Percentiles rank a stretch among this genome's conserved stretches.
Conservation (phyloP, 2,888 invertebrate genomes). For the Heteromurus nitidus region DNA sequence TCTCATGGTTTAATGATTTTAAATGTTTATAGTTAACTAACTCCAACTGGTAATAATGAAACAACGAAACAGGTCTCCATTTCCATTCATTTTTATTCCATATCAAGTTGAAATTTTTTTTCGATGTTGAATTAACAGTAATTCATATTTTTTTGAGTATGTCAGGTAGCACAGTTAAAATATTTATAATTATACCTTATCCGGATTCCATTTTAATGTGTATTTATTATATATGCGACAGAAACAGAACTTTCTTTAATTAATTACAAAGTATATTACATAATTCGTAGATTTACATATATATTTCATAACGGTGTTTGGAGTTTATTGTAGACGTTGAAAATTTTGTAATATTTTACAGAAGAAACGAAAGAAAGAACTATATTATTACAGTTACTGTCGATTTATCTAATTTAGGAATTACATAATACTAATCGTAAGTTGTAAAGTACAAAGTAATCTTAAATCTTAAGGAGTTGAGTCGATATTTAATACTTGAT, state of each 20-base stretch:
- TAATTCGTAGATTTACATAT: neutral
- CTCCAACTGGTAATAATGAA: neutral
- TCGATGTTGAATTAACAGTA: slow-evolving; percentile 12
- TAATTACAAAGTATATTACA: neutral
- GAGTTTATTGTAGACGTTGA: too few relatives aligned
- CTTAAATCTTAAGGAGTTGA: too few relatives aligned
- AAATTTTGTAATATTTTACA: too few relatives aligned
- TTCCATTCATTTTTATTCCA: slow-evolving; percentile 2
- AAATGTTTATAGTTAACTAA: too few relatives aligned
- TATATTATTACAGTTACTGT: too few relatives aligned
- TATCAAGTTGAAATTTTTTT: neutral
- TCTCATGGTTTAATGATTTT: too few relatives aligned
- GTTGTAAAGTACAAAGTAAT: too few relatives aligned
- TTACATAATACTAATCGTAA: too few relatives aligned
- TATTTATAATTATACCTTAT: slow-evolving; percentile 8
- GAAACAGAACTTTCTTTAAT: neutral
- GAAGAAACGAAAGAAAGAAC: too few relatives aligned
- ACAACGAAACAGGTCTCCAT: neutral
- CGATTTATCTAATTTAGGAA: too few relatives aligned
- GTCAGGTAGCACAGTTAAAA: slow-evolving; percentile 53
- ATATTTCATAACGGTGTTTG: neutral
- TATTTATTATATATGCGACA: neutral
- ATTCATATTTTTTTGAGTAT: slow-evolving; percentile 31
- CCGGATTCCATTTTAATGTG: neutral
- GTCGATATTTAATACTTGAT: too few relatives aligned